Percentiles rank a stretch among this genome's conserved stretches.
phyloP scores from a whole-genome alignment of 2,888 invertebrate genomes.

The Nomada lathburiana region DNA sequence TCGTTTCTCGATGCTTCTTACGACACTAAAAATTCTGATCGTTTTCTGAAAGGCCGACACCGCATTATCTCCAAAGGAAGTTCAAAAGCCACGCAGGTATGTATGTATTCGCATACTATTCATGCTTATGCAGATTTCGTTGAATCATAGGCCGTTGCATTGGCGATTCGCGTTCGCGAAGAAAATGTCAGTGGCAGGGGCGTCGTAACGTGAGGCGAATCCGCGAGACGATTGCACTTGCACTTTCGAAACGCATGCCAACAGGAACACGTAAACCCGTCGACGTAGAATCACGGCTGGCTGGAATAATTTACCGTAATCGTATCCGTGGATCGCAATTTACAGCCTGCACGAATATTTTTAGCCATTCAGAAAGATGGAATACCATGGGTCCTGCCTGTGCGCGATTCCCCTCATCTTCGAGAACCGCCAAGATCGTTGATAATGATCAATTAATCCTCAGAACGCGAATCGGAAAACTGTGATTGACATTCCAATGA shows the following conservation, averaged over 20 bases:
- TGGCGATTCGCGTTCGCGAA: constrained; percentile 41
- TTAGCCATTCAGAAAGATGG: constrained; percentile 14
- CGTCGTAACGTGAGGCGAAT: constrained; percentile 69
- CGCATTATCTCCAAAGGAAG: no score
- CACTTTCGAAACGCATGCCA: constrained; percentile 72
- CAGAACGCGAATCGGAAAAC: no score
- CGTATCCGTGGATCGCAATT: constrained; percentile 55
- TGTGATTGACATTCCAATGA: neutral
- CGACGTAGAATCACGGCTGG: constrained; percentile 38
- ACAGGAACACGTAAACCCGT: constrained; percentile 59
- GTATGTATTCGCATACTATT: constrained; percentile 8
- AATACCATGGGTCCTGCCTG: constrained; percentile 2
- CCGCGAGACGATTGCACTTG: constrained; percentile 67
- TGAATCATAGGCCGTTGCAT: constrained; percentile 42
- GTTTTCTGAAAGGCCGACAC: no score
- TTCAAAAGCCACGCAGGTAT: neutral
- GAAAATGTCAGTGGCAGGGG: constrained; percentile 71
- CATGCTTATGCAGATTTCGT: constrained; percentile 7
- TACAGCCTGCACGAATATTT: constrained; percentile 37
- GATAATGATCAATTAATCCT: neutral
- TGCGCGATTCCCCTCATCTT: neutral
- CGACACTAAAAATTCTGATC: no score
- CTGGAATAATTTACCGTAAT: constrained; percentile 54
- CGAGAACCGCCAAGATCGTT: neutral
- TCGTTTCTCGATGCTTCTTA: no score